phyloP scores from a whole-genome alignment of 2,888 invertebrate genomes.

The Prostheceraeus crozeri region DNA sequence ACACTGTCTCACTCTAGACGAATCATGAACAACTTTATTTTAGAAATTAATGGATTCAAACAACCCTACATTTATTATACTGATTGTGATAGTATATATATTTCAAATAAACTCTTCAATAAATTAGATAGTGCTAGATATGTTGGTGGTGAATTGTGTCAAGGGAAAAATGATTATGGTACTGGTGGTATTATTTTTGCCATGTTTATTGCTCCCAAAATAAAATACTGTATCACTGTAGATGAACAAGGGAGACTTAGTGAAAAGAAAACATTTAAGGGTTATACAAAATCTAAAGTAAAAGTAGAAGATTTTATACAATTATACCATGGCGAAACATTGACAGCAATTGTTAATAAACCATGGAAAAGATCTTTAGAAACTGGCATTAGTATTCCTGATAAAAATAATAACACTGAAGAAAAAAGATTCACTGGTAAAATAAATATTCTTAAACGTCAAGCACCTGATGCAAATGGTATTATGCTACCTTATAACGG shows the following conservation, averaged over 20 bases:
- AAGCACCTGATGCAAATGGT: too few relatives aligned
- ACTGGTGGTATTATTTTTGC: conserved; percentile 9
- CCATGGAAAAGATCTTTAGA: too few relatives aligned
- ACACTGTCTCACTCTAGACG: too few relatives aligned
- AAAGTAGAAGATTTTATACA: conserved; percentile 2
- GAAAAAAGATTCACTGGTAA: too few relatives aligned
- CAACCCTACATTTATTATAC: neutral
- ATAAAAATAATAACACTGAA: too few relatives aligned
- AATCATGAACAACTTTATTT: conserved; percentile 8
- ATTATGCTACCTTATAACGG: too few relatives aligned
- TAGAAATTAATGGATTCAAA: conserved; percentile 14
- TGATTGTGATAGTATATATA: neutral
- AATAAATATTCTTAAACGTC: too few relatives aligned
- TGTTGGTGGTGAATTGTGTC: neutral
- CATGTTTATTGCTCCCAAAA: conserved; percentile 1
- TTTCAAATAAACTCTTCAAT: neutral
- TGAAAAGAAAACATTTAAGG: conserved; percentile 24
- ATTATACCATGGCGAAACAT: too few relatives aligned
- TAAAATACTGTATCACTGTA: neutral
- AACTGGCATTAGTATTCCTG: too few relatives aligned
- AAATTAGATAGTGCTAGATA: neutral
- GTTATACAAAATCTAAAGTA: neutral
- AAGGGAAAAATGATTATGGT: conserved; percentile 25
- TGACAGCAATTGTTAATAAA: too few relatives aligned
- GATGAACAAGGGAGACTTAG: neutral